Evolutionary conservation across 2,888 invertebrate species (phyloP).

Genomic region (Apodemia hepburni): DNA sequence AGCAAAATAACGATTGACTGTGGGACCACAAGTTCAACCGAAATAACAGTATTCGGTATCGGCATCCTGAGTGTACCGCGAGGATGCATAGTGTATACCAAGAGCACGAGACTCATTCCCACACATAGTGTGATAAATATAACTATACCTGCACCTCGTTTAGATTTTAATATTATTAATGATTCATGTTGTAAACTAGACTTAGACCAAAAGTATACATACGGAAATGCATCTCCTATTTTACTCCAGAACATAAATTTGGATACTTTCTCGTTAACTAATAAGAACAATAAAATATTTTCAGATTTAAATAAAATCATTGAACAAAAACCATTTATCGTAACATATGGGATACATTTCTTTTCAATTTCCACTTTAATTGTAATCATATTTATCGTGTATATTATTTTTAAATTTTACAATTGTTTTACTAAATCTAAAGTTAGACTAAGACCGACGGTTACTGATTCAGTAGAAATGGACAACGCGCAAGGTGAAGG

Average conservation of each 20-base stretch:
- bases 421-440: not conserved
- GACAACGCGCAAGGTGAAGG: not conserved
- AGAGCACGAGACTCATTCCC: not conserved
- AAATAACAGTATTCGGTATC: not conserved
- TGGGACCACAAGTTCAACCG: not conserved
- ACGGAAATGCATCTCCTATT: not conserved
- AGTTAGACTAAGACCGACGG: not conserved
- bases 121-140: not conserved
- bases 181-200: constrained; percentile 6
- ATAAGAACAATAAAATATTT: constrained; percentile 3
- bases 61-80: constrained; percentile 2
- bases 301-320: not conserved
- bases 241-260: not conserved
- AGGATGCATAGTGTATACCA: constrained; percentile 5
- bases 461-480: not conserved
- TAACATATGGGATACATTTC: constrained; percentile 9
- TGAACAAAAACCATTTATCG: not conserved
- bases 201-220: not conserved
- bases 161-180: constrained; percentile 4
- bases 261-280: not conserved
- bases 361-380: not conserved
- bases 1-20: constrained; percentile 11
- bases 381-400: not conserved
- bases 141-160: not conserved
- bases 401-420: not conserved